Conservation (phyloP, 2,888 invertebrate species). For the Caenorhabditis doughertyi region DNA sequence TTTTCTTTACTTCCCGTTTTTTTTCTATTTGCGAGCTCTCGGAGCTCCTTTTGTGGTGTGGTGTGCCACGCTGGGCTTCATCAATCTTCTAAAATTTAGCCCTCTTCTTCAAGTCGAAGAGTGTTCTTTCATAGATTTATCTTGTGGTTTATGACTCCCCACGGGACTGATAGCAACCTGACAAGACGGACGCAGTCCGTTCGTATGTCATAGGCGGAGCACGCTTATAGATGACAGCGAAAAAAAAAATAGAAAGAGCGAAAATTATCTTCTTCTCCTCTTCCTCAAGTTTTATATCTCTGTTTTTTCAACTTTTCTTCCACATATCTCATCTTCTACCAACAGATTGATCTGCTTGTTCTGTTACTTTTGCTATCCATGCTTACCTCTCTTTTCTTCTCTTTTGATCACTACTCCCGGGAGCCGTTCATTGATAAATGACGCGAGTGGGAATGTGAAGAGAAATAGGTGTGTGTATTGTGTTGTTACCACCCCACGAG, state of each 20-base stretch:
- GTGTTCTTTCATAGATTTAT: constrained; percentile 66
- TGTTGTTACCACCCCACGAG: constrained; percentile 30
- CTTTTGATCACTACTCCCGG: constrained; percentile 17
- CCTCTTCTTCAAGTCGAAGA: constrained; percentile 13
- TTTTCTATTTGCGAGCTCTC: not conserved
- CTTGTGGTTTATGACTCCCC: constrained; percentile 66
- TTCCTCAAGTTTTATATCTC: constrained; percentile 36
- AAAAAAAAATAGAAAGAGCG: constrained; percentile 23
- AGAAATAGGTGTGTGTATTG: constrained; percentile 48
- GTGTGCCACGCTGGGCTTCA: constrained; percentile 29
- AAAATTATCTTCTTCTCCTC: constrained; percentile 56
- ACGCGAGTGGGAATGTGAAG: constrained; percentile 18
- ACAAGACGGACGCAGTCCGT: constrained; percentile 60
- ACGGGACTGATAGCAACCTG: constrained; percentile 65
- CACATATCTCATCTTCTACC: constrained; percentile 2
- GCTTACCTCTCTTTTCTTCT: not conserved
- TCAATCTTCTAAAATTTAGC: constrained; percentile 58
- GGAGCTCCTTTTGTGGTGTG: not conserved
- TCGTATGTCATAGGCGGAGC: constrained; percentile 53
- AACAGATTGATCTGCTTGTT: constrained; percentile 30
- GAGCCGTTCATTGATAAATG: constrained; percentile 50
- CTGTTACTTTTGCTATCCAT: constrained; percentile 31
- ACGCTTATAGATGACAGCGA: constrained; percentile 11
- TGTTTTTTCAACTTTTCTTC: constrained; percentile 45
- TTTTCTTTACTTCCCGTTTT: constrained; percentile 9